phyloP scores from a whole-genome alignment of 2,113 vertebrate species.

The Nettapus auritus region DNA sequence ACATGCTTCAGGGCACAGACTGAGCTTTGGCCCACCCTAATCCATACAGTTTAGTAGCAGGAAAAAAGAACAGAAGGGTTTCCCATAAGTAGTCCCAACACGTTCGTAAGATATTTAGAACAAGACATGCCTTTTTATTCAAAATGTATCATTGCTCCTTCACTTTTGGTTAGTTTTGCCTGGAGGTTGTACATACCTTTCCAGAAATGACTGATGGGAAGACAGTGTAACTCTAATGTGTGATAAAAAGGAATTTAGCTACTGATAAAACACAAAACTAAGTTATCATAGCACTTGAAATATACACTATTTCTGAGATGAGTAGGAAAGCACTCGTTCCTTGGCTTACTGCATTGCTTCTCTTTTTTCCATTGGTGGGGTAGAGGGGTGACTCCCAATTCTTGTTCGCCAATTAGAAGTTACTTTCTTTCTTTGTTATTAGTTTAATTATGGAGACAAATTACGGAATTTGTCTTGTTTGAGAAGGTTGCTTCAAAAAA shows the following conservation, averaged over 20 bases:
- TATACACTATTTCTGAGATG: not conserved
- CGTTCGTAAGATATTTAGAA: not conserved
- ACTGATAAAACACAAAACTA: not conserved
- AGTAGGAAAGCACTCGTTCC: not conserved
- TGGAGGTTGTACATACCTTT: not conserved
- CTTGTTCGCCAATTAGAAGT: not conserved
- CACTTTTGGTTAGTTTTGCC: not conserved
- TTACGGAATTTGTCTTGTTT: not conserved
- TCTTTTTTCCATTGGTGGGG: not conserved
- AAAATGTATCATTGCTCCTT: not conserved
- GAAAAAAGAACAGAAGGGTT: not conserved
- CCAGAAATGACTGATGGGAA: not conserved
- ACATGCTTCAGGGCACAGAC: not conserved
- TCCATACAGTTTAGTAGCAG: not conserved
- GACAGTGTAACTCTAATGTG: not conserved
- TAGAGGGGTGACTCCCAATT: not conserved
- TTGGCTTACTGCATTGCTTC: not conserved
- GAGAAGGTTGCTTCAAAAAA: not conserved
- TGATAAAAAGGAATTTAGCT: not conserved
- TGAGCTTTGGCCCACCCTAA: not conserved
- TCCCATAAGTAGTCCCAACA: not conserved
- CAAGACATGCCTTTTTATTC: not conserved
- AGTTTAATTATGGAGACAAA: not conserved
- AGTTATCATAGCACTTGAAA: not conserved
- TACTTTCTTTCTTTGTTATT: not conserved